A percentile compares a stretch with the other conserved stretches of the same genome.
Evolutionary conservation across 2,888 invertebrate species (phyloP).

Genomic region (Drosophila fungiperda): DNA sequence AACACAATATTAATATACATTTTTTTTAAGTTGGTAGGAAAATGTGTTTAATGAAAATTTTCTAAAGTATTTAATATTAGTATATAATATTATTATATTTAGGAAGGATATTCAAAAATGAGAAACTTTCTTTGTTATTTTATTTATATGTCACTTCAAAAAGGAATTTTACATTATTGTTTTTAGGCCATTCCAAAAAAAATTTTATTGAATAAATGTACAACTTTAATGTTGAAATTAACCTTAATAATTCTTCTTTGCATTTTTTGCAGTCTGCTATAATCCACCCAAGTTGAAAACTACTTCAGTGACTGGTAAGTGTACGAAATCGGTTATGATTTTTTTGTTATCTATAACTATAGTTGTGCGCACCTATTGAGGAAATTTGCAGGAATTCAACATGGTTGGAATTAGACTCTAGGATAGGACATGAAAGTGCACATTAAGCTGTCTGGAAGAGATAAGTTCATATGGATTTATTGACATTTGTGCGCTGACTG

Average conservation of each 20-base stretch:
- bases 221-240: not conserved
- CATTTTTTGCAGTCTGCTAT: slow-evolving; percentile 21
- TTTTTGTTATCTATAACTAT: slow-evolving; percentile 8
- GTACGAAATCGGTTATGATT: slow-evolving; percentile 33
- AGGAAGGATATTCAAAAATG: no score
- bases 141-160: no score
- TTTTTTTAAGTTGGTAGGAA: no score
- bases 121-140: no score
- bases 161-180: not conserved
- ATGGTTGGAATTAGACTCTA: slow-evolving; percentile 56
- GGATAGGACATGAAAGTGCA: slow-evolving; percentile 73
- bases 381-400: slow-evolving; percentile 39
- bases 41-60: not conserved
- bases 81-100: no score
- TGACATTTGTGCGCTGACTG: slow-evolving; percentile 61
- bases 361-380: slow-evolving; percentile 25
- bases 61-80: not conserved
- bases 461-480: slow-evolving; percentile 79
- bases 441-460: slow-evolving; percentile 78
- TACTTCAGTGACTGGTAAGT: slow-evolving; percentile 59
- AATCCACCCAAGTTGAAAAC: slow-evolving; percentile 12
- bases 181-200: not conserved
- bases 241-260: slow-evolving; percentile 9
- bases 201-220: not conserved
- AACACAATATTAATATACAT: no score